Evolutionary conservation across 2,888 invertebrate species (phyloP).

Genomic region (Ophion obscuratus): DNA sequence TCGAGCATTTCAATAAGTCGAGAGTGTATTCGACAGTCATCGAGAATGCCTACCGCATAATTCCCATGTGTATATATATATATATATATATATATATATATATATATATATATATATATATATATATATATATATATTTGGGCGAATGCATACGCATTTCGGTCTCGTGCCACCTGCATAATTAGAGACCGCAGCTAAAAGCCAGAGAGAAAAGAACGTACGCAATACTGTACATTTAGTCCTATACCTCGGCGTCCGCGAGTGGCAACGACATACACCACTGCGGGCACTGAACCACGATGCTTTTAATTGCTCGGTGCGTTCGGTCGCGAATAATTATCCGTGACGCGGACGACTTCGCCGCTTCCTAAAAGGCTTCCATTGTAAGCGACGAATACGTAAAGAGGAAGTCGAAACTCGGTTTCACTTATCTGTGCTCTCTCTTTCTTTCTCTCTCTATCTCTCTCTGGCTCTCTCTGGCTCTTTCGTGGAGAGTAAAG

Average conservation of each 20-base stretch:
- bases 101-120: background rate
- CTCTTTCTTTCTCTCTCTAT: background rate
- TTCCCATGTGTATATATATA: background rate
- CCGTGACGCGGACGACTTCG: constrained; percentile 43
- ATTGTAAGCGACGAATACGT: constrained; percentile 23
- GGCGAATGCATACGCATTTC: constrained; percentile 35
- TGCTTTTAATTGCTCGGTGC: constrained; percentile 55
- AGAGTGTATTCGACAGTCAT: constrained; percentile 20
- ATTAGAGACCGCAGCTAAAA: constrained; percentile 43
- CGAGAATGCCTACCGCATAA: constrained; percentile 13
- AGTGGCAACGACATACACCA: constrained; percentile 7
- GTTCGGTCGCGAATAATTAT: constrained; percentile 56
- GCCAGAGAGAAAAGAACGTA: constrained; percentile 40
- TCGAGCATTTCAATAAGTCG: constrained; percentile 6
- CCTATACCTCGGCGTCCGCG: constrained; percentile 8
- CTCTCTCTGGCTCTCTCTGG: background rate
- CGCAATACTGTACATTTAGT: background rate
- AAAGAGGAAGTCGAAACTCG: constrained; percentile 32
- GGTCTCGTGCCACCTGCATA: constrained; percentile 49
- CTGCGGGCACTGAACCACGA: constrained; percentile 25
- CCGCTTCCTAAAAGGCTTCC: constrained; percentile 48
- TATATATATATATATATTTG: constrained; percentile 6
- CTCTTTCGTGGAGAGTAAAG: background rate
- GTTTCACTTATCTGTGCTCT: constrained; percentile 26
- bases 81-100: constrained; percentile 10